These are phyloP conservation scores for Formicarius rufipectus DNA, from an alignment of 2,113 vertebrate genomes.

Conservation along the genomic window DNA sequence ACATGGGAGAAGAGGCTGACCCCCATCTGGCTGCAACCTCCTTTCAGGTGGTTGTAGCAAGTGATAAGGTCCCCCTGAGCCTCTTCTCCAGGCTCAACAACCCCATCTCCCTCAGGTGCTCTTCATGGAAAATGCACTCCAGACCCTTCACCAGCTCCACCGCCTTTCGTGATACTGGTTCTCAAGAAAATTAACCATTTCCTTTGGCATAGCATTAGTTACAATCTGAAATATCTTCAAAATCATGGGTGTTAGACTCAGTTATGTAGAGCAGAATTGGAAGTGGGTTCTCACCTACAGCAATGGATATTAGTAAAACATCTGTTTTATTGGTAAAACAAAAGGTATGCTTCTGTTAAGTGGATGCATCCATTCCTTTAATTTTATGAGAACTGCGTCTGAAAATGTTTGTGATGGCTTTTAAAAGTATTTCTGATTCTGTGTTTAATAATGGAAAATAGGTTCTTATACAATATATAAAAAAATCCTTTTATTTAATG, in stretches of 20 bases:
- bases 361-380: not conserved
- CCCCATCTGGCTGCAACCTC: not conserved
- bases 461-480: slow-evolving; percentile 2
- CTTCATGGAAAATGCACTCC: not conserved
- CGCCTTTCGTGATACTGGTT: not conserved
- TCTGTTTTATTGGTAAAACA: not conserved
- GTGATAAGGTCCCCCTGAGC: not conserved
- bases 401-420: not conserved
- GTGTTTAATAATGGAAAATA: not conserved
- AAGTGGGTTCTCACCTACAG: not conserved
- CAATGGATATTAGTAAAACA: not conserved
- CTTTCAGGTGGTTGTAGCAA: not conserved
- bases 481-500: not conserved
- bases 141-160: not conserved
- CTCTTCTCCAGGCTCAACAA: not conserved
- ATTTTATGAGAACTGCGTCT: not conserved
- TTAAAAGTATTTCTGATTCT: not conserved
- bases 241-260: not conserved
- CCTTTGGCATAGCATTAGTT: not conserved
- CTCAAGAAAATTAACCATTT: not conserved
- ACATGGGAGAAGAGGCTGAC: not conserved
- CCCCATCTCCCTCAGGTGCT: not conserved
- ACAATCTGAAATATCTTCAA: not conserved
- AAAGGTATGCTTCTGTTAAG: rapidly evolving
- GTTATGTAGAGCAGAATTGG: not conserved